Conservation (phyloP, 92 coral and sea anemone genomes). For the Chrysogorgia sp. region DNA sequence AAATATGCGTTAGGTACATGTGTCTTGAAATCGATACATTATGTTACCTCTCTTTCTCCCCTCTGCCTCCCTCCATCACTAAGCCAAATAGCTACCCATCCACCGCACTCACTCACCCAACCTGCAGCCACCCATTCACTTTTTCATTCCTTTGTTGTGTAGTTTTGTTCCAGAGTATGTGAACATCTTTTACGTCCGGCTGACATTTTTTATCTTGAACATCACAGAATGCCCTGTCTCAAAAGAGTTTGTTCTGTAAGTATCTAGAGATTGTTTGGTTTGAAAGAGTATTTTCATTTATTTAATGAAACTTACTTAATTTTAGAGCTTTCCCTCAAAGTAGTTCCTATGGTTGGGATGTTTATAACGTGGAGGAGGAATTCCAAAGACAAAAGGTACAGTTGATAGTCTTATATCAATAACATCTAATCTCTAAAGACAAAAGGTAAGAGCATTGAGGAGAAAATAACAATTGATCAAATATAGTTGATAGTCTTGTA, state of each 20-base stretch:
- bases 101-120: too few relatives aligned
- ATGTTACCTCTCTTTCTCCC: too few relatives aligned
- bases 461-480: too few relatives aligned
- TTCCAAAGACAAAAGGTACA: constrained; percentile 79
- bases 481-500: too few relatives aligned
- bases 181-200: constrained; percentile 73
- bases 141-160: constrained; percentile 22
- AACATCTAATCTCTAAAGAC: too few relatives aligned
- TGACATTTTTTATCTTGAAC: constrained; percentile 71
- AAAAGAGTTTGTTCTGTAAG: constrained; percentile 78
- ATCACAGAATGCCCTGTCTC: constrained; percentile 86
- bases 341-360: constrained; percentile 71
- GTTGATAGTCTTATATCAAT: background rate
- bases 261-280: background rate
- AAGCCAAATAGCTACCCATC: too few relatives aligned
- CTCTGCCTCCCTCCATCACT: too few relatives aligned
- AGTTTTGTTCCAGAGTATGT: constrained; percentile 84
- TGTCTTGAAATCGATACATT: too few relatives aligned
- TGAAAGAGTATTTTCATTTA: background rate
- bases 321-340: constrained; percentile 66
- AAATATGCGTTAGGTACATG: too few relatives aligned
- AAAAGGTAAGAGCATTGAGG: too few relatives aligned
- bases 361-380: constrained; percentile 81
- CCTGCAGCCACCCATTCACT: too few relatives aligned
- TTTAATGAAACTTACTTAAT: background rate